phyloP scores from a whole-genome alignment of 2,888 invertebrate species.

The Arenicola marina region DNA sequence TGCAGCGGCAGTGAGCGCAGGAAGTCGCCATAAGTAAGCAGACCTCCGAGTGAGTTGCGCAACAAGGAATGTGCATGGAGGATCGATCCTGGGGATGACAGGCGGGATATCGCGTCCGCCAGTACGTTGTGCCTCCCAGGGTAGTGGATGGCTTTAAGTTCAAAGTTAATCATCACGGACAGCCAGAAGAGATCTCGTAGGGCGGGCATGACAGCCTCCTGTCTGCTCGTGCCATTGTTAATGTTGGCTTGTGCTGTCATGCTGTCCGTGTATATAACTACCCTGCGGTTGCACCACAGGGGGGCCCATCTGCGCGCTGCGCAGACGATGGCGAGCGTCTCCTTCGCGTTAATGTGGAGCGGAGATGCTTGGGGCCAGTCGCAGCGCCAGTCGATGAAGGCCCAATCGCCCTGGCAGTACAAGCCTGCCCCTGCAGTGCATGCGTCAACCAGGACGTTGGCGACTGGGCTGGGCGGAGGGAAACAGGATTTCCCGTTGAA shows the following conservation, averaged over 20 bases:
- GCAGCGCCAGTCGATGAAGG: background rate
- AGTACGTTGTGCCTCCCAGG: background rate
- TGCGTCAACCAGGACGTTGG: background rate
- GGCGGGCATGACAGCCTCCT: background rate
- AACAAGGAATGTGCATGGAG: too few species aligned
- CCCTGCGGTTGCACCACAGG: background rate
- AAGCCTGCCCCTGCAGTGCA: background rate
- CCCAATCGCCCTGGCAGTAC: background rate
- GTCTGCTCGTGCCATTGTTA: slow-evolving; percentile 4
- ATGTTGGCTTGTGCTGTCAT: slow-evolving; percentile 1
- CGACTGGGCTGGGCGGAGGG: background rate
- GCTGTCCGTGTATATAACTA: slow-evolving; percentile 9
- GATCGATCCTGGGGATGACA: too few species aligned
- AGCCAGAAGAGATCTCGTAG: slow-evolving; percentile 5
- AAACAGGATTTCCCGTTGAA: background rate
- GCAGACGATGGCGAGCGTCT: background rate
- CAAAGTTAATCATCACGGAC: background rate
- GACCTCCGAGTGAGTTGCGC: too few species aligned
- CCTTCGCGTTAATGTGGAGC: slow-evolving; percentile 7
- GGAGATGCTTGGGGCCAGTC: slow-evolving; percentile 3
- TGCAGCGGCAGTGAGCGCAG: too few species aligned
- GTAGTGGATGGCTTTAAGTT: background rate
- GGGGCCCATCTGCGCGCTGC: slow-evolving; percentile 6
- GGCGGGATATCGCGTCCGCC: background rate
- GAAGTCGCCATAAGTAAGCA: too few species aligned